phyloP scores from a whole-genome alignment of 2,888 invertebrate genomes.

The Odontocerum albicorne region DNA sequence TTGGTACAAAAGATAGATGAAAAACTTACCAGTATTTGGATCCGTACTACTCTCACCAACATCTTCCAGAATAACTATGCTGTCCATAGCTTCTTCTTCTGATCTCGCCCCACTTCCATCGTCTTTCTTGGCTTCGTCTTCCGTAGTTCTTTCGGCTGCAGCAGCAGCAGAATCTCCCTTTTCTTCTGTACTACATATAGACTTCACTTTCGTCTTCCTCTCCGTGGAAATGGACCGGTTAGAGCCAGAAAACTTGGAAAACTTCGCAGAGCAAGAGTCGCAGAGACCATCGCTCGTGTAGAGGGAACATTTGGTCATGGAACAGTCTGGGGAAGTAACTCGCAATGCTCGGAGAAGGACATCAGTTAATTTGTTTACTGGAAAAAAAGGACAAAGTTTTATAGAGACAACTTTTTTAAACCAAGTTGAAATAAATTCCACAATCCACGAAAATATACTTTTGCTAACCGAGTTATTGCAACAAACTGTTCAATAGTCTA shows the following conservation, averaged over 20 bases:
- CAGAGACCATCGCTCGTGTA: conserved; percentile 41
- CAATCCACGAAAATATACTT: too few species aligned
- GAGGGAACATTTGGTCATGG: conserved; percentile 25
- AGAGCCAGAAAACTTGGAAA: neutral
- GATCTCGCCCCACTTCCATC: neutral
- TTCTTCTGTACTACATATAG: too few species aligned
- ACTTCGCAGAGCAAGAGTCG: conserved; percentile 39
- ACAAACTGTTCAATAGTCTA: too few species aligned
- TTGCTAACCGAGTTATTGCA: too few species aligned
- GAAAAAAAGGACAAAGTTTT: neutral
- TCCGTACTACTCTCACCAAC: conserved; percentile 31
- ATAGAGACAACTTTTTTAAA: neutral
- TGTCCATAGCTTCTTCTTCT: conserved; percentile 40
- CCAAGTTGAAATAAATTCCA: too few species aligned
- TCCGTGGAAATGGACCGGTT: neutral
- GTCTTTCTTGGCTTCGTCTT: neutral
- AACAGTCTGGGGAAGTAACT: conserved; percentile 39
- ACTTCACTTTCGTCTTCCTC: neutral
- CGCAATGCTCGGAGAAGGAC: conserved; percentile 44
- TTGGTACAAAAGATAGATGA: conserved; percentile 35
- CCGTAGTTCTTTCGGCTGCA: neutral
- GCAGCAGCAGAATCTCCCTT: neutral
- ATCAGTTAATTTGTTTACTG: conserved; percentile 48
- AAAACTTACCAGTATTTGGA: conserved; percentile 24
- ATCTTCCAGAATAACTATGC: conserved; percentile 39